Evolutionary conservation across 2,888 invertebrate genomes (phyloP).

Genomic region (Minunthozetes semirufus): DNA sequence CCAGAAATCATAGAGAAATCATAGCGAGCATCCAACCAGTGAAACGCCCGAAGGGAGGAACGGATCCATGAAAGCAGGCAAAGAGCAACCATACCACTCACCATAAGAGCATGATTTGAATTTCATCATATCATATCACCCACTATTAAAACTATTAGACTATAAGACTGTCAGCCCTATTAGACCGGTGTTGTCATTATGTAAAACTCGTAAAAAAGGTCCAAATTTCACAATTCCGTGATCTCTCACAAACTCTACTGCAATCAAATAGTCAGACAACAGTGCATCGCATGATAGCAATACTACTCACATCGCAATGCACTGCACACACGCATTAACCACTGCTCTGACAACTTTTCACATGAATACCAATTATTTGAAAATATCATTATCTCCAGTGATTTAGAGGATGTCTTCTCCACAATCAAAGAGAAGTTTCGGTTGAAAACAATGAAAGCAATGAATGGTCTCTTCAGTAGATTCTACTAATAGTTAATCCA

Average conservation of each 20-base stretch:
- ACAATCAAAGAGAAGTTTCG: too few relatives aligned
- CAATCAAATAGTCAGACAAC: background rate
- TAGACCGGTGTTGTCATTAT: background rate
- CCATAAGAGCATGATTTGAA: background rate
- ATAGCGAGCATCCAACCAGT: conserved; percentile 25
- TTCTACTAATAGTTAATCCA: too few relatives aligned
- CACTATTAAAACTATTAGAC: conserved; percentile 15
- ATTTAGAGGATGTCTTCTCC: background rate
- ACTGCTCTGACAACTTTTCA: background rate
- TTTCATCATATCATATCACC: conserved; percentile 17
- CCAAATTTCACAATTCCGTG: conserved; percentile 28
- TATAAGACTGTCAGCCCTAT: background rate
- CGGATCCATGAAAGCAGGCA: conserved; percentile 23
- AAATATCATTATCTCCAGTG: background rate
- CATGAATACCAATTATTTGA: background rate
- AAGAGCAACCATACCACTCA: background rate
- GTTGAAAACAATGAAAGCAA: too few relatives aligned
- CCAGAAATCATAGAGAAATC: background rate
- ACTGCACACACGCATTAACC: conserved; percentile 5
- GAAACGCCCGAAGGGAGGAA: conserved; percentile 29
- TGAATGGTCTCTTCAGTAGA: too few relatives aligned
- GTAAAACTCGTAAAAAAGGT: conserved; percentile 22
- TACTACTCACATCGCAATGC: background rate
- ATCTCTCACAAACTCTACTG: background rate
- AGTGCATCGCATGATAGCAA: conserved; percentile 8